phyloP scores from a whole-genome alignment of 2,113 vertebrate species.

The Procavia capensis region DNA sequence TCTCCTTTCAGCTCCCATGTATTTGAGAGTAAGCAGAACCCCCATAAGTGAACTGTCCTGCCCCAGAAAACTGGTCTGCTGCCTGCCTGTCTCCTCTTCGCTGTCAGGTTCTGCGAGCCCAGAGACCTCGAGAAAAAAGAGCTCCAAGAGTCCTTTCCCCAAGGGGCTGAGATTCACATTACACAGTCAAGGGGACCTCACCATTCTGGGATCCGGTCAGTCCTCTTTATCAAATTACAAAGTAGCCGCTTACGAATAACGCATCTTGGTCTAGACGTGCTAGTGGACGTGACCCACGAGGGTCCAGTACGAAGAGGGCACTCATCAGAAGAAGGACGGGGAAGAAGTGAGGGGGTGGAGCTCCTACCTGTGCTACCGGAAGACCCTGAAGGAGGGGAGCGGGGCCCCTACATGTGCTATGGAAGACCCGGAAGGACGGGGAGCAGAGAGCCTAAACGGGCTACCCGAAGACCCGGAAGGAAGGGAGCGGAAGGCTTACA shows the following conservation, averaged over 20 bases:
- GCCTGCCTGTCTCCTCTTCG: neutral
- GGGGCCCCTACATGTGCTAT: no score
- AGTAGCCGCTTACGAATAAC: neutral
- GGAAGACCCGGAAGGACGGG: no score
- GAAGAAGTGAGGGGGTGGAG: no score
- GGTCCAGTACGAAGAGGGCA: neutral
- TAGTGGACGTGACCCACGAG: neutral
- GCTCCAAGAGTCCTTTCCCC: neutral
- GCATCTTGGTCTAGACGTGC: neutral
- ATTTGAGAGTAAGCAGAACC: neutral
- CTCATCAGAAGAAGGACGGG: neutral
- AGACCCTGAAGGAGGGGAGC: neutral
- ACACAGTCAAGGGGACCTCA: neutral
- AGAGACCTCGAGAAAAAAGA: neutral
- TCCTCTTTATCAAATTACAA: neutral
- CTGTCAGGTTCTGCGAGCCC: neutral
- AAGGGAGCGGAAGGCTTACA: no score
- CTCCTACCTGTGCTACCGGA: neutral
- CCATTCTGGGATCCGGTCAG: neutral
- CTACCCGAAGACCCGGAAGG: no score
- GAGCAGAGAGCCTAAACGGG: no score
- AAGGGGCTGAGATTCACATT: neutral
- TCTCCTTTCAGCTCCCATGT: neutral
- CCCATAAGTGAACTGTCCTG: neutral
- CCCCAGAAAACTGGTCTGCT: neutral